Evolutionary conservation across 2,888 invertebrate species (phyloP), one percentile per base, ranked within the genome.

Genomic region (Euproctis similis): DNA sequence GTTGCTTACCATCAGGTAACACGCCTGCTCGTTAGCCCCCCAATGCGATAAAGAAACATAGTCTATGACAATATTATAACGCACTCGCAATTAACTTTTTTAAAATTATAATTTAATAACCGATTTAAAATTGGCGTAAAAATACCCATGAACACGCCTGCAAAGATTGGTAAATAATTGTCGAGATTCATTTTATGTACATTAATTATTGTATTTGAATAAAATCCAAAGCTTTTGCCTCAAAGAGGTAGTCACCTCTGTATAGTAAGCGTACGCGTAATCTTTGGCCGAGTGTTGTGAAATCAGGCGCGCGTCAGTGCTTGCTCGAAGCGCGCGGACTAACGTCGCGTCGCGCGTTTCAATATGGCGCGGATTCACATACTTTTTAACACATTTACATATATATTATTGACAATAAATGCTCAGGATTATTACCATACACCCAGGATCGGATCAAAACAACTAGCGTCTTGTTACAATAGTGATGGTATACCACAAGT

Each of bases 261-360:
- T n/a, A 10, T 8, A 7, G 8, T 3, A 4, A 10, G 4, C 13
- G 26, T 29, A 8, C 24, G 9, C 29, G 30, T 54, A 48, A 33
- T 78, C 80, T 78, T 47, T 80, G 77, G 35, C 61, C 38, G 41
- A 52, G 61, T 72, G 71, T 78, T 78, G 77, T 76, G 80, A 78
- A 78, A 77, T 66, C 56, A 41, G 46, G 36, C 34, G 63, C 63
- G 67, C 61, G 10, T 61, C 74, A 81, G 82, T 81, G 71, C 66
- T 65, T 64, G 68, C 61, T 65, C 68, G 71, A 63, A 72, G 61
- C 64, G 70, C 69, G 67, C 59, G 53, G 56, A 70, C 54, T 59
- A 43, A 69, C 69, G 71, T 66, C 62, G 58, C 59, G 45, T 49
- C 67, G 66, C 65, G 60, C 53, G 42, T 34, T 37, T 50, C 75